Percentiles rank a stretch among this genome's conserved stretches.
These are phyloP conservation scores for Hiodon tergisus DNA, from an alignment of 2,113 vertebrate genomes.

Conservation along the genomic window DNA sequence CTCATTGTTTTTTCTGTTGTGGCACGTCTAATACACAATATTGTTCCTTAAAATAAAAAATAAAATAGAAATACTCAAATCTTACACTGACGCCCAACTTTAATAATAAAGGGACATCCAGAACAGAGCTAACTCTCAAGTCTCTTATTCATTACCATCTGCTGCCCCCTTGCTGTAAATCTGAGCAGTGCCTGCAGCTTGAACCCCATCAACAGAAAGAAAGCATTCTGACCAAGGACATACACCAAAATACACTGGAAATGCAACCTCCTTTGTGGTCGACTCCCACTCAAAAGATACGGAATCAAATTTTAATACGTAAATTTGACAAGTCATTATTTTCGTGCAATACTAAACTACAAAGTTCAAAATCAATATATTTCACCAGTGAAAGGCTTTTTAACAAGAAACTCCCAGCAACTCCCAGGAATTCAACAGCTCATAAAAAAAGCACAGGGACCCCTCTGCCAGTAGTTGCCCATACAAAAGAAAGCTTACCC, in stretches of 20 bases:
- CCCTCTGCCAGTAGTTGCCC: background rate
- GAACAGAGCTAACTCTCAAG: background rate
- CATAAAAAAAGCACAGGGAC: background rate
- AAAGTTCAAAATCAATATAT: background rate
- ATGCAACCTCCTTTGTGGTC: no score
- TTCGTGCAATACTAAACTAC: no score
- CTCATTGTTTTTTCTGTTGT: no score
- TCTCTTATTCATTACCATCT: slow-evolving; percentile 24
- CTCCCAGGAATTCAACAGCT: slow-evolving; percentile 7
- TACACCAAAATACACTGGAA: slow-evolving; percentile 26
- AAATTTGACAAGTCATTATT: no score
- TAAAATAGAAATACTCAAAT: no score
- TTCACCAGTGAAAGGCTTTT: background rate
- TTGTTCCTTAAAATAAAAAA: no score
- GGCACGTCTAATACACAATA: no score
- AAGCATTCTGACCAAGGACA: background rate
- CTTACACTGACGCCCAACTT: no score
- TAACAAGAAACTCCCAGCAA: background rate
- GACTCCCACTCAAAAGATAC: no score
- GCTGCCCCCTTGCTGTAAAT: slow-evolving; percentile 44
- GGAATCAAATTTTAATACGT: no score
- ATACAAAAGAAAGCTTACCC: background rate
- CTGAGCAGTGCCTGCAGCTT: background rate
- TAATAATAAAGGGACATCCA: no score
- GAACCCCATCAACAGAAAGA: background rate